These are phyloP conservation scores for Micropoecilia bifurca DNA, from an alignment of 2,797 vertebrate species.

Conservation along the genomic window DNA sequence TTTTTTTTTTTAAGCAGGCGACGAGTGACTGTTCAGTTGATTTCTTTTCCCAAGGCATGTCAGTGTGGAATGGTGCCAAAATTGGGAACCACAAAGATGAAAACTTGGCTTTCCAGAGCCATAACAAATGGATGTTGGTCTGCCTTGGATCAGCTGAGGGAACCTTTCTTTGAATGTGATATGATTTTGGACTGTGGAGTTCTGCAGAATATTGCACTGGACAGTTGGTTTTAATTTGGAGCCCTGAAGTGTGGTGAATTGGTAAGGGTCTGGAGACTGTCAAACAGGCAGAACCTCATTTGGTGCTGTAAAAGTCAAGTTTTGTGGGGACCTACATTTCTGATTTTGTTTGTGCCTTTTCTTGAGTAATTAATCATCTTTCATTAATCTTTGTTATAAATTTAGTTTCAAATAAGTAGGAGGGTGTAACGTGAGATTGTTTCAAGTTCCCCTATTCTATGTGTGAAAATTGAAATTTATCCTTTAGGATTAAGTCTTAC, in stretches of 20 bases:
- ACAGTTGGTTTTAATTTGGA: neutral
- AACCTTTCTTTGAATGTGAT: neutral
- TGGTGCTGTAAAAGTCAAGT: neutral
- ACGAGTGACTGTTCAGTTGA: neutral
- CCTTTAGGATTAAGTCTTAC: neutral
- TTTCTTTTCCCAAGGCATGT: neutral
- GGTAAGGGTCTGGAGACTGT: neutral
- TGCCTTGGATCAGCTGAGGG: neutral
- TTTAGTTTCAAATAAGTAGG: neutral
- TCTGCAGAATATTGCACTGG: neutral
- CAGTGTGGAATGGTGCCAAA: neutral
- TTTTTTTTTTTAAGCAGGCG: neutral
- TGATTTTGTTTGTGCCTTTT: neutral
- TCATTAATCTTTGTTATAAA: neutral
- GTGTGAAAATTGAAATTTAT: neutral
- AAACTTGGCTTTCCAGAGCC: neutral
- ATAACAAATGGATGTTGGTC: neutral
- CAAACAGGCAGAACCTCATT: neutral
- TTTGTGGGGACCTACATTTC: neutral
- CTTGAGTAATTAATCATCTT: neutral
- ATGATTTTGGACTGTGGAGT: neutral
- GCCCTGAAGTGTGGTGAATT: neutral
- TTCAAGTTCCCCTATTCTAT: neutral
- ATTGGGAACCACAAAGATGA: neutral
- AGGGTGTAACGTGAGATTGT: neutral